Base-by-base conservation (phyloP, 2,113 vertebrate genomes). In the Numenius arquata region DNA sequence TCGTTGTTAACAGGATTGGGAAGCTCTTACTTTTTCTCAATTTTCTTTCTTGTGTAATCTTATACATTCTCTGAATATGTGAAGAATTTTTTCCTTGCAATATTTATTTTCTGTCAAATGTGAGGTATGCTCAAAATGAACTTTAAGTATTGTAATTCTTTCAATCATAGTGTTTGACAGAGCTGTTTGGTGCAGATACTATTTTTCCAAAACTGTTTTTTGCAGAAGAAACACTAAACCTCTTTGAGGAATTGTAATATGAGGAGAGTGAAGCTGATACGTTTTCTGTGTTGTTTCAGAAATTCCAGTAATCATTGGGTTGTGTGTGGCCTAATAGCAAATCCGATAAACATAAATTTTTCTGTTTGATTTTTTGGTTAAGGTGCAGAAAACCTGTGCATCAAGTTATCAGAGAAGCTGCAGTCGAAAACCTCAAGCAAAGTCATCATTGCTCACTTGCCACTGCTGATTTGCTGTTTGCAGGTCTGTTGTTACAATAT, bases 371-470 rank as follows among this genome's bases (percentile, higher is more conserved):
- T 92, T 83, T 80, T 85, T 89, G 2, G 56, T 62, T 67, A 93
- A 99, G 99, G 99, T 94, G 99, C 99, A 48, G 99, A 99, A 97
- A 99, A 99, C 94, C 97, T 99, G 93, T 99, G 99, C 93, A 98
- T 98, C 92, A 99, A 99, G 93, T 97, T 99, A 8, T 99, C 99
- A 3, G 99, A 99, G 96, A 99, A 99, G 92, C 98, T 99, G 48
- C 99, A 99, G 97, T 99, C 99, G 1, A 99, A 99, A 98, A 99
- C 99, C 0, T 99, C 99, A 30, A 99, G 99, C 97, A 99, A 99
- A 98, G 98, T 99, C 95, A 99, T 99, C 96, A 99, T 99, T 29
- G 99, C 99, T 13, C 99, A 99, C 95, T 98, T 99, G 98, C 99
- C 99, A 3, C 96, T 99, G 80, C 98, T 99, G 9, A 99, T 99